A percentile compares a stretch with the other conserved stretches of the same genome.
Evolutionary conservation across 2,888 invertebrate genomes (phyloP).

Genomic region (Nomada fabriciana): DNA sequence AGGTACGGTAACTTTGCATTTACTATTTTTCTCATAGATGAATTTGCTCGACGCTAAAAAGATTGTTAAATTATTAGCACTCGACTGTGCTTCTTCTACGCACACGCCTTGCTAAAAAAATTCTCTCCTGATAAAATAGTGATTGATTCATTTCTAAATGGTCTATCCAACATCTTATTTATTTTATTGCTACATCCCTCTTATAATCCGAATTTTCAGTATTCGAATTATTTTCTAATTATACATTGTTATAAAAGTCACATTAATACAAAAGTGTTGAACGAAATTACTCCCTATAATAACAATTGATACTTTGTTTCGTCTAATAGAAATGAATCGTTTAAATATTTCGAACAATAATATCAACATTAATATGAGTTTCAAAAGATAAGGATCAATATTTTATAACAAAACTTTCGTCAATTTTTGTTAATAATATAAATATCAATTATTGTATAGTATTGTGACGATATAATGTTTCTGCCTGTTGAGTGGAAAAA

Average conservation of each 20-base stretch:
- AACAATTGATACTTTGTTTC: too few relatives aligned
- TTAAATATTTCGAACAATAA: too few relatives aligned
- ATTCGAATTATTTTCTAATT: slow-evolving; percentile 39
- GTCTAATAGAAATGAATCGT: too few relatives aligned
- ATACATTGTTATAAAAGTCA: background rate
- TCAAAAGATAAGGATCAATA: too few relatives aligned
- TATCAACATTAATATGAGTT: too few relatives aligned
- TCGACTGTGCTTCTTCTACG: slow-evolving; percentile 25
- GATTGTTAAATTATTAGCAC: slow-evolving; percentile 12
- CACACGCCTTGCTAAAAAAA: slow-evolving; percentile 14
- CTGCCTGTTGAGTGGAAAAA: too few relatives aligned
- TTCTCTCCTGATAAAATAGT: background rate
- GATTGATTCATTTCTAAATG: background rate
- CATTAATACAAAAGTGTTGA: background rate
- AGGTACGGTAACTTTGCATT: slow-evolving; percentile 11
- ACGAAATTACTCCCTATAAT: background rate
- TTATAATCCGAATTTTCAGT: slow-evolving; percentile 1
- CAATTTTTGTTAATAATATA: too few relatives aligned
- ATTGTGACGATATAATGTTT: too few relatives aligned
- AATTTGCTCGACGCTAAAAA: background rate
- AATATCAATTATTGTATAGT: too few relatives aligned
- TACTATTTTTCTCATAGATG: slow-evolving; percentile 11
- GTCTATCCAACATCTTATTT: background rate
- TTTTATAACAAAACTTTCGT: too few relatives aligned
- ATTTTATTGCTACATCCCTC: background rate